Percentiles rank a stretch among this genome's conserved stretches.
Conservation (phyloP, 2,113 vertebrate genomes). For the Todiramphus saurophagus region DNA sequence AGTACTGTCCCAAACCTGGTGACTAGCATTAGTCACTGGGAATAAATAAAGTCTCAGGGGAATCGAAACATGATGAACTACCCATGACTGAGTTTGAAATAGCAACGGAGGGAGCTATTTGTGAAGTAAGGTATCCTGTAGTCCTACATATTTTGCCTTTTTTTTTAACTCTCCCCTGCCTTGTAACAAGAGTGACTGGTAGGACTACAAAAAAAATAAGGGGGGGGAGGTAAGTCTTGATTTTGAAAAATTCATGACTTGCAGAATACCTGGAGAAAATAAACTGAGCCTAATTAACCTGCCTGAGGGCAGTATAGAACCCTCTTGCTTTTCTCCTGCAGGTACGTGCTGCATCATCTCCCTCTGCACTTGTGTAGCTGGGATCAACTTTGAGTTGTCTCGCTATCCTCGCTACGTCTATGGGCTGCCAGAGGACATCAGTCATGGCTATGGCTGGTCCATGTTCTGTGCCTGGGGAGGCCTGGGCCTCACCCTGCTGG, state of each 20-base stretch:
- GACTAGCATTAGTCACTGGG: background rate
- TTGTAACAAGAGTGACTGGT: background rate
- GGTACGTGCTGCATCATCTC: slow-evolving; percentile 96
- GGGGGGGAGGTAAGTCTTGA: background rate
- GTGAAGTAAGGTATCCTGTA: background rate
- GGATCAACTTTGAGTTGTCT: slow-evolving; percentile 94
- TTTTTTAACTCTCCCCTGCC: background rate
- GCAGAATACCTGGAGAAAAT: background rate
- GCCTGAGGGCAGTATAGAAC: slow-evolving; percentile 6
- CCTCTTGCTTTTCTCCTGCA: slow-evolving; percentile 61
- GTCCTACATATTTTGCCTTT: background rate
- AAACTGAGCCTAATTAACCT: background rate
- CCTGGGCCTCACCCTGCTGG: slow-evolving; percentile 89
- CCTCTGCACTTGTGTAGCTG: slow-evolving; percentile 92
- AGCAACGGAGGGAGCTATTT: background rate
- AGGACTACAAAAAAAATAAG: background rate
- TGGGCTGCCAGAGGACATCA: slow-evolving; percentile 92
- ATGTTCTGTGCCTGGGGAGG: slow-evolving; percentile 98
- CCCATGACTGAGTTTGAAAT: background rate
- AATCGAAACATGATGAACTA: background rate
- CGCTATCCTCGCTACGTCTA: slow-evolving; percentile 91
- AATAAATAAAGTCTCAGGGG: background rate
- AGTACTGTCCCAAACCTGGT: background rate
- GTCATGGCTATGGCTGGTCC: slow-evolving; percentile 95
- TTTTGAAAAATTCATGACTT: background rate